A percentile compares a stretch with the other conserved stretches of the same genome.
Conservation (phyloP, 1,140 invertebrate species). For the Achatina immaculata region DNA sequence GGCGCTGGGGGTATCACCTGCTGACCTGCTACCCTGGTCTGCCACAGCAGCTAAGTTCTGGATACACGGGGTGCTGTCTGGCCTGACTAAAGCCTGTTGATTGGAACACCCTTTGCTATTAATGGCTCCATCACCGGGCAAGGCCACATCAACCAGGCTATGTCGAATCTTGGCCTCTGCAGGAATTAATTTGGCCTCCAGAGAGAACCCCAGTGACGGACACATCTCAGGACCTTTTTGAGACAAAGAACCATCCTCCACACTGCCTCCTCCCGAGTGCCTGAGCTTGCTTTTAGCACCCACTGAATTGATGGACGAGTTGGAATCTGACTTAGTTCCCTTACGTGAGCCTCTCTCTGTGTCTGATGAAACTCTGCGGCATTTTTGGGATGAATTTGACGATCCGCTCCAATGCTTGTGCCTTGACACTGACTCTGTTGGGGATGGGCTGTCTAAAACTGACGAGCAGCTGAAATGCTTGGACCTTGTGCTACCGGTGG, state of each 20-base stretch:
- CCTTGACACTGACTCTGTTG: neutral
- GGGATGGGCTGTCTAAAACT: neutral
- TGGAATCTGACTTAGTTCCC: conserved; percentile 23
- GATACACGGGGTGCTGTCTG: conserved; percentile 34
- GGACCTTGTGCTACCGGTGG: neutral
- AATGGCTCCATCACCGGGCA: neutral
- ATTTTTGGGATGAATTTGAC: conserved; percentile 28
- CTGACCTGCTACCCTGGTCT: neutral
- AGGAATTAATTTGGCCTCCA: conserved; percentile 30
- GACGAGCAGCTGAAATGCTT: neutral
- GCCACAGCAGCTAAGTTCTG: neutral
- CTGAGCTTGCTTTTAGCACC: neutral
- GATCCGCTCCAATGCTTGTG: conserved; percentile 32
- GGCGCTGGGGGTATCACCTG: neutral
- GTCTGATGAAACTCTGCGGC: neutral
- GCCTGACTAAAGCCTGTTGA: neutral
- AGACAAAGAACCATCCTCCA: neutral
- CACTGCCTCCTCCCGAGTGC: neutral
- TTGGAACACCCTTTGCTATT: neutral
- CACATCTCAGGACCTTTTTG: neutral
- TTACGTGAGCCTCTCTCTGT: conserved; percentile 11
- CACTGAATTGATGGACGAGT: neutral
- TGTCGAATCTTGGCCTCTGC: conserved; percentile 30
- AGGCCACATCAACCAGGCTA: conserved; percentile 28
- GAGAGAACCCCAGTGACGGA: neutral